Evolutionary conservation across 1,140 invertebrate species (phyloP).

Genomic region (Matsumurasca onukii): DNA sequence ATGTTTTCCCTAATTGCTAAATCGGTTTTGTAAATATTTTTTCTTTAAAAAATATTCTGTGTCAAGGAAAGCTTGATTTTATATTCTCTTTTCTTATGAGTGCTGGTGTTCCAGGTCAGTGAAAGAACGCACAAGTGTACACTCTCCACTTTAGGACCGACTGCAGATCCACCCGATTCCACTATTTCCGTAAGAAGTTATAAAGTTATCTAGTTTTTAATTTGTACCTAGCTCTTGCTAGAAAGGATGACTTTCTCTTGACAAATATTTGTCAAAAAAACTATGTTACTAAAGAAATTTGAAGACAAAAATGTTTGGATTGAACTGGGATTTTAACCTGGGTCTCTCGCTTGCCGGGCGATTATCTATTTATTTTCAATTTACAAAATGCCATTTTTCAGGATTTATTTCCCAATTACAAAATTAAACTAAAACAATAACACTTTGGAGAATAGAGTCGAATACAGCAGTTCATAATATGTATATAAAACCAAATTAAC

Average conservation of each 20-base stretch:
- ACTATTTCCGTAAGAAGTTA: background rate
- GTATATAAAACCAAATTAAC: background rate
- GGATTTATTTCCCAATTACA: background rate
- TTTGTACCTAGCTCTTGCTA: background rate
- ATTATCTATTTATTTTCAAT: no score
- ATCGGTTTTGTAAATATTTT: no score
- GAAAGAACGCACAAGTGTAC: slow-evolving; percentile 78
- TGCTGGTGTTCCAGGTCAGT: slow-evolving; percentile 63
- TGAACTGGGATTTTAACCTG: no score
- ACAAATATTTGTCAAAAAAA: background rate
- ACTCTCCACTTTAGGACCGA: slow-evolving; percentile 54
- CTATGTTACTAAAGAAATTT: no score
- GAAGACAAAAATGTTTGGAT: no score
- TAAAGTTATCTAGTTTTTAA: slow-evolving; percentile 30
- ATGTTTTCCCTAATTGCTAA: no score
- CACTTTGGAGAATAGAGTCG: no score
- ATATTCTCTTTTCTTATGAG: no score
- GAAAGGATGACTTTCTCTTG: no score
- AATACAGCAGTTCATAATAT: background rate
- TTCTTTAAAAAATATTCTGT: no score
- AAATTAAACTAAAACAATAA: background rate
- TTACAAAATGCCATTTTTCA: background rate
- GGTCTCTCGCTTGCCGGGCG: no score
- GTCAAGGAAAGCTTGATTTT: no score
- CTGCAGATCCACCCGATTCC: slow-evolving; percentile 8